Evolutionary conservation across 2,888 invertebrate genomes (phyloP), one percentile per base, ranked within the genome.

Genomic region (Mongoloraphidia duomilia): DNA sequence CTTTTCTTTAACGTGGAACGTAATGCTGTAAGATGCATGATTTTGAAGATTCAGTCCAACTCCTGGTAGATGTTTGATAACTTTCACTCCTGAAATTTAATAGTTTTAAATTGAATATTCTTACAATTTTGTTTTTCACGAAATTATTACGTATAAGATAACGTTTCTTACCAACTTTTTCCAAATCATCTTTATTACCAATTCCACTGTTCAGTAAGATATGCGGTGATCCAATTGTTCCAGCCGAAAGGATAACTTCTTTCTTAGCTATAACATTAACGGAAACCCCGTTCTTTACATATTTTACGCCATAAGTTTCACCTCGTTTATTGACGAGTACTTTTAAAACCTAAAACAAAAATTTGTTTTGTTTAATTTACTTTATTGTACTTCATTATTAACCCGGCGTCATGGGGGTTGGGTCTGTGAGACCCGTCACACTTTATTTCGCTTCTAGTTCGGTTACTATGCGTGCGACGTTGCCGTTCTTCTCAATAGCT

Each of bases 51-150:
- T 66, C 44, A 60, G 54, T 10, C 68, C 68, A 4, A 69, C 56
- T 8, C 54, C 66, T 1, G 65, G 66, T 14, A 65, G 55, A 54
- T 68, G 61, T 3, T 58, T 56, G 11, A 67, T 52, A 12, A 67
- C 60, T 6, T 61, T 61, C 10, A 60, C 58, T 1, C 53, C 55
- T 50, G 26, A 46, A 48, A 50, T n/a, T 35, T 13, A 33, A 38
- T 38, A 44, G 39, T 39, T 12, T 9, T 10, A 39, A 39, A 9
- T 39, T 39, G 8, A 13, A 10, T 39, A 8, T 39, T 1, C 8
- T 8, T 11, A 26, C 9, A 13, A 38, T 38, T 38, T 38, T 38
- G 13, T 38, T 9, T 38, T 6, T 38, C 8, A 9, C 1, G 9
- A 38, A 12, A 13, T 12, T 38, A 38, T n/a, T n/a, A n/a, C n/a